Percentiles rank a stretch among this genome's conserved stretches.
Evolutionary conservation across 2,113 vertebrate genomes (phyloP).

Genomic region (Ceyx melanurus): DNA sequence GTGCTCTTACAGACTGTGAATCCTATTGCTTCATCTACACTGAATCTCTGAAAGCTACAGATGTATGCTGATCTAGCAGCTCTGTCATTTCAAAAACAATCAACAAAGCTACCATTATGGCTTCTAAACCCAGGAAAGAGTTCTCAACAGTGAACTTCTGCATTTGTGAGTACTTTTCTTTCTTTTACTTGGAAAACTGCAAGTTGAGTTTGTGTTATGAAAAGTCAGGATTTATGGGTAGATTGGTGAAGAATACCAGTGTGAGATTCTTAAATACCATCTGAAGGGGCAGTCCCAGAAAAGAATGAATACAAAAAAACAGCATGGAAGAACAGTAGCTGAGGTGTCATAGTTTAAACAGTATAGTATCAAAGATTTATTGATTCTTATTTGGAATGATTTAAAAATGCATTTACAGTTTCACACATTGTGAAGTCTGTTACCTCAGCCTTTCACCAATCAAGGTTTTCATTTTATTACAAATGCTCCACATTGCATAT

Average conservation of each 20-base stretch:
- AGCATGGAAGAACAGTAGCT: not conserved
- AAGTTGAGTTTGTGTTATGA: not conserved
- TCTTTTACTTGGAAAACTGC: not conserved
- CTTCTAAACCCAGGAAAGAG: not conserved
- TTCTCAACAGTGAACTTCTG: not conserved
- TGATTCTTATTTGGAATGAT: not conserved
- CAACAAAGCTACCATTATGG: not conserved
- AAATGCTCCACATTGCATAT: not conserved
- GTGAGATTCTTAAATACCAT: not conserved
- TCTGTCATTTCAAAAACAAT: not conserved
- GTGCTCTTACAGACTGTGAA: rapidly evolving
- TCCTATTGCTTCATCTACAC: not conserved
- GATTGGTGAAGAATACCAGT: not conserved
- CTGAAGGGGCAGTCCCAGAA: not conserved
- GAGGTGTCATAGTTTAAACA: not conserved
- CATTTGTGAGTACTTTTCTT: not conserved
- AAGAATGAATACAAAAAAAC: not conserved
- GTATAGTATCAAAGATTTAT: not conserved
- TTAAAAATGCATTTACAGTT: not conserved
- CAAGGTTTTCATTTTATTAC: not conserved
- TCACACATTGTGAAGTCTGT: not conserved
- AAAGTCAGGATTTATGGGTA: not conserved
- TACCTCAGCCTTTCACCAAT: not conserved
- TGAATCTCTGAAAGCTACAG: not conserved
- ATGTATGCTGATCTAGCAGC: not conserved